Evolutionary conservation across 2,888 invertebrate species (phyloP).

Genomic region (Empis stercorea): DNA sequence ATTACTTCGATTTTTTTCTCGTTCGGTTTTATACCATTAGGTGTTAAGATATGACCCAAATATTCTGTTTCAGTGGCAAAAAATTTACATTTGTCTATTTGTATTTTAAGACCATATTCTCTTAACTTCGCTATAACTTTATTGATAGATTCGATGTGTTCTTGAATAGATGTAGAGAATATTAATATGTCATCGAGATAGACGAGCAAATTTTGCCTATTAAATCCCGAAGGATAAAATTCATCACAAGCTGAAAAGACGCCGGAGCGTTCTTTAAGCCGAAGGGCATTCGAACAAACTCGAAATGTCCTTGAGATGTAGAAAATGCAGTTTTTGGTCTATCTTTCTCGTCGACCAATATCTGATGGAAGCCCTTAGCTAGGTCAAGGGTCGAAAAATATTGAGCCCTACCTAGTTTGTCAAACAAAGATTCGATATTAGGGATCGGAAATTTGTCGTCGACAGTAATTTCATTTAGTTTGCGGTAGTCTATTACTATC

Average conservation of each 20-base stretch:
- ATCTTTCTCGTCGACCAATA: not conserved
- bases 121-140: conserved; percentile 1
- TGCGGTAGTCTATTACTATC: conserved; percentile 10
- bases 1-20: not conserved
- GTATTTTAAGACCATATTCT: conserved; percentile 5
- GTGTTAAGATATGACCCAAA: not conserved
- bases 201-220: conserved; percentile 3
- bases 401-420: conserved; percentile 10
- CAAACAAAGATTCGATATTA: conserved; percentile 6
- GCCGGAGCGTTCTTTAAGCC: not conserved
- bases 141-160: conserved; percentile 3
- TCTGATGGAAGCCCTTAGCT: not conserved
- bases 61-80: not conserved
- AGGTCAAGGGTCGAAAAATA: not conserved
- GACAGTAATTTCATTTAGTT: conserved; percentile 2
- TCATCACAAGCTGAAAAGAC: not conserved
- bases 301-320: conserved; percentile 7
- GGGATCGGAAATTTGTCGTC: too few species aligned
- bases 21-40: too few species aligned
- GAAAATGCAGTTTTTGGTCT: conserved; percentile 8
- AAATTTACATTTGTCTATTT: conserved; percentile 6
- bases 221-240: not conserved
- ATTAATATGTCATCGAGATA: conserved; percentile 6
- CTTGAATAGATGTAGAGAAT: conserved; percentile 3
- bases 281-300: conserved; percentile 5